Base-by-base conservation (phyloP, 2,888 invertebrate genomes). In the Drosophila nigritarsus region DNA sequence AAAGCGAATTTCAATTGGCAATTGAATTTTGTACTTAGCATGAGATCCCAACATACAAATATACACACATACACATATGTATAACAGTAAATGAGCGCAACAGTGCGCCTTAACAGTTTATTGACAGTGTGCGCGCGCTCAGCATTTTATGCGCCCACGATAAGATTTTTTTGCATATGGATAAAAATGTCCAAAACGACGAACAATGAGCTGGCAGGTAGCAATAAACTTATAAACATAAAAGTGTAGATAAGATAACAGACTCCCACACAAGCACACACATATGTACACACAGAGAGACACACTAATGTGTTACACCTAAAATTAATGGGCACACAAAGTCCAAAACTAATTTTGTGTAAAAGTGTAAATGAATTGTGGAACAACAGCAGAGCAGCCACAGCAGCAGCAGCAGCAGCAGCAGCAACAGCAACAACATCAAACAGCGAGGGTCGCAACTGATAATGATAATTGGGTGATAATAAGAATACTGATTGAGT, bases 401-500 rank as follows among this genome's bases (percentile, higher is more conserved):
- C 36, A 56, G n/a, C 42, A 29, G n/a, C 27, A 24, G 8, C 42
- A 20, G 7, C 27, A 30, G 30, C 11, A 20, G 4, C 49, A 63
- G 34, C 36, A n/a, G n/a, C n/a, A n/a, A n/a, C n/a, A n/a, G 24
- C 36, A 56, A 13, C 29, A 49, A 29, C 48, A 61, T 6, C 48
- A 42, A 54, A 45, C 54, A 59, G 27, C 66, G 30, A 24, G 56
- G 60, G 65, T 78, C 79, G 55, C 62, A 45, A 55, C 78, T 79
- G 78, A 78, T 78, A 78, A 68, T 75, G 72, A 65, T 78, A 78
- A 78, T 78, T 78, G 68, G 48, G 20, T 72, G 78, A 78, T 78
- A 79, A 78, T 78, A 65, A 63, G 63, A 51, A 62, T 29, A 55
- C 58, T 51, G 63, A 67, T 72, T 78, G 49, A 65, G 78, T 78